Percentiles rank a stretch among this genome's conserved stretches.
phyloP scores from a whole-genome alignment of 2,797 vertebrate genomes.

The Hipposideros larvatus region DNA sequence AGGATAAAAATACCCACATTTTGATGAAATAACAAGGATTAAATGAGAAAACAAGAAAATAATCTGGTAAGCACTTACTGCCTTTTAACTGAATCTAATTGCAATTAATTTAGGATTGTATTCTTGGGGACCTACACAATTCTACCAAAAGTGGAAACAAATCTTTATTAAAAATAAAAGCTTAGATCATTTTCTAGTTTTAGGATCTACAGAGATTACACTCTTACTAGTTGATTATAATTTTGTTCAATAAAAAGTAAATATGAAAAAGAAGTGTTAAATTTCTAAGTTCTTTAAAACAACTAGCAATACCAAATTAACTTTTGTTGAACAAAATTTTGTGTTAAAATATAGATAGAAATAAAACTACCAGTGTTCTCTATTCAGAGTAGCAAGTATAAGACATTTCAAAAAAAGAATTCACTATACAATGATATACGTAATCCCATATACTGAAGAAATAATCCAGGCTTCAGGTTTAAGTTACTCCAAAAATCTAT shows the following conservation, averaged over 20 bases:
- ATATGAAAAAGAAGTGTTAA: neutral
- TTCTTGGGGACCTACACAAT: neutral
- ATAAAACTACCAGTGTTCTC: neutral
- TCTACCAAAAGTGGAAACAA: neutral
- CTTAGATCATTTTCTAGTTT: neutral
- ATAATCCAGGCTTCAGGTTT: neutral
- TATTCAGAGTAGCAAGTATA: neutral
- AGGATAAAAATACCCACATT: neutral
- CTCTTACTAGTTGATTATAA: neutral
- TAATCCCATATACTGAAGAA: neutral
- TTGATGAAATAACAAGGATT: constrained; percentile 4
- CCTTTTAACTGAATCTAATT: constrained; percentile 29
- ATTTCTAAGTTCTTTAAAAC: neutral
- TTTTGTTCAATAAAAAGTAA: neutral
- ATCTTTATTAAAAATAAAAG: constrained; percentile 38
- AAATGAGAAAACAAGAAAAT: constrained; percentile 17
- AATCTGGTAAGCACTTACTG: neutral
- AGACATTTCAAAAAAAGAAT: neutral
- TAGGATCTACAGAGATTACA: neutral
- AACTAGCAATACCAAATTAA: neutral
- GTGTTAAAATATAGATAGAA: neutral
- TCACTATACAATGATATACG: neutral
- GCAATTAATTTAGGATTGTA: neutral
- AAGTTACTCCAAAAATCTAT: neutral
- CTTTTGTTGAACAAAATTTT: constrained; percentile 32